phyloP scores from a whole-genome alignment of 1,140 invertebrate species.

The Armadillidium nasatum region DNA sequence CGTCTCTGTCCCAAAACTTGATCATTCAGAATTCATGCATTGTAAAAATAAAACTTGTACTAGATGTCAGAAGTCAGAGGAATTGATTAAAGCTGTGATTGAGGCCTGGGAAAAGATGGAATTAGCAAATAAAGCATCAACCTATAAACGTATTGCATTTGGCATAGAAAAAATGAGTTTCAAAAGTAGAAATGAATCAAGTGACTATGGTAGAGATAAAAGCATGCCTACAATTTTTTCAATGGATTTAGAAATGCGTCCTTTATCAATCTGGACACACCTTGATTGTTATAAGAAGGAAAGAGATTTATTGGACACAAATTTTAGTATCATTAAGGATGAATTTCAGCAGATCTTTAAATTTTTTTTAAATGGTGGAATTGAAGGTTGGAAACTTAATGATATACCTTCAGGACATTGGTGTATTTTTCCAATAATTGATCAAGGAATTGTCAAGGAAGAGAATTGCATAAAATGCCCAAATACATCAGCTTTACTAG shows the following conservation, averaged over 20 bases:
- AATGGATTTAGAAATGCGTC: conserved; percentile 22
- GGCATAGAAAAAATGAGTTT: too few species aligned
- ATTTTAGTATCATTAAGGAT: conserved; percentile 29
- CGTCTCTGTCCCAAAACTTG: background rate
- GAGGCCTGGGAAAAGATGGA: too few species aligned
- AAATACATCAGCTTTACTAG: conserved; percentile 23
- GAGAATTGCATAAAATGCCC: conserved; percentile 28
- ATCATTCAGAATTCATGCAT: background rate
- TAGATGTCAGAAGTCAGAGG: conserved; percentile 20
- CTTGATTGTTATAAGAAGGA: conserved; percentile 21
- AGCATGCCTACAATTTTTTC: conserved; percentile 29
- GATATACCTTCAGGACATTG: conserved; percentile 31
- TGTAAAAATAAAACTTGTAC: conserved; percentile 23
- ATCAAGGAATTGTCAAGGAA: conserved; percentile 24
- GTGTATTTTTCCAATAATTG: conserved; percentile 36
- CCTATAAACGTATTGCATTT: too few species aligned
- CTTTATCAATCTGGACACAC: conserved; percentile 29
- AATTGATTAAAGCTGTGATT: too few species aligned
- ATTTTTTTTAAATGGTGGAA: conserved; percentile 20
- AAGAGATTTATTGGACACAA: conserved; percentile 23
- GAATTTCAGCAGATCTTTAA: conserved; percentile 29
- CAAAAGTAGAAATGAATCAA: too few species aligned
- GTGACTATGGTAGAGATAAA: too few species aligned
- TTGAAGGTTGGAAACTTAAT: conserved; percentile 32
- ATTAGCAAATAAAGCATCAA: too few species aligned